A percentile compares a stretch with the other conserved stretches of the same genome.
Conservation (phyloP, 1,140 invertebrate species). For the Apis cerana region DNA sequence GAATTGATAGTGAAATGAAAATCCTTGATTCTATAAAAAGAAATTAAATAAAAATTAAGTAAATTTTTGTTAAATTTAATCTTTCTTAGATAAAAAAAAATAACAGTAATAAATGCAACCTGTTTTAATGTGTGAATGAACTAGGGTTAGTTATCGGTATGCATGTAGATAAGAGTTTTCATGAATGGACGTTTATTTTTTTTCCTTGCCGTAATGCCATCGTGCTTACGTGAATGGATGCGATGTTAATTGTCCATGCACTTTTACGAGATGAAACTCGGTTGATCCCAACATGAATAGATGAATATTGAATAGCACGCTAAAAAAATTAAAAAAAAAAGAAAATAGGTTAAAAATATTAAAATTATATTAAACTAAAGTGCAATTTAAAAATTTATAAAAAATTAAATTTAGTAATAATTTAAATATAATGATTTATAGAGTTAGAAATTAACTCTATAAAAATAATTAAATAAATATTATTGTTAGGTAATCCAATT, state of each 20-base stretch:
- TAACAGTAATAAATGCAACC: not conserved
- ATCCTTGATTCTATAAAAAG: not conserved
- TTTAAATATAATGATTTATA: too few species aligned
- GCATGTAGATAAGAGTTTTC: conserved; percentile 16
- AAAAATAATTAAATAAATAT: too few species aligned
- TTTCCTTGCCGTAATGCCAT: not conserved
- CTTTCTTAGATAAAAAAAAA: not conserved
- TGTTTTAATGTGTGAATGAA: not conserved
- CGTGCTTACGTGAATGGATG: conserved; percentile 5
- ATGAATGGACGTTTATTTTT: conserved; percentile 15
- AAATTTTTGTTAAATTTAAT: not conserved
- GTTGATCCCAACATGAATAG: not conserved
- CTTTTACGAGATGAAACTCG: not conserved
- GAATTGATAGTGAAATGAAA: not conserved
- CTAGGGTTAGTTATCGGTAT: not conserved
- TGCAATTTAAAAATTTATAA: not conserved
- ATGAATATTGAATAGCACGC: not conserved
- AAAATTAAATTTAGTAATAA: not conserved
- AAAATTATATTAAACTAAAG: not conserved
- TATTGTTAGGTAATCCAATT: too few species aligned
- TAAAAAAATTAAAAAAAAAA: not conserved
- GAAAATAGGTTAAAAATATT: not conserved
- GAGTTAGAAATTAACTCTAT: too few species aligned
- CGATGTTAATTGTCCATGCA: conserved; percentile 22
- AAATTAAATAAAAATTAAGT: not conserved